These are phyloP conservation scores for Macrobrachium nipponense DNA, from an alignment of 1,140 invertebrate genomes.

Conservation along the genomic window DNA sequence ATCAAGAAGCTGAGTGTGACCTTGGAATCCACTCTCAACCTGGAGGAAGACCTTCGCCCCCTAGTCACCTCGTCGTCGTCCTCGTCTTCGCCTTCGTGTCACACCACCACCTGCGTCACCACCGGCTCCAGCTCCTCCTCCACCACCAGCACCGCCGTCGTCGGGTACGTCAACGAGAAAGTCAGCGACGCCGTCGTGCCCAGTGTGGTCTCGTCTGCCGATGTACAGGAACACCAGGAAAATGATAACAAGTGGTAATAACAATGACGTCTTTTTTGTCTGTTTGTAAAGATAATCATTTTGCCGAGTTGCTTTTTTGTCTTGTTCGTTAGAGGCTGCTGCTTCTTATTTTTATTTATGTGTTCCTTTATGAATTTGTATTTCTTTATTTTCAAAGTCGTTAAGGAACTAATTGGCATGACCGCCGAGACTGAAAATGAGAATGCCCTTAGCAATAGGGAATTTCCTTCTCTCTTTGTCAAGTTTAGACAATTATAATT, in stretches of 20 bases:
- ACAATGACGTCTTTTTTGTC: not conserved
- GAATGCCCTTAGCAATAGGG: no score
- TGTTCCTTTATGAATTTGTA: no score
- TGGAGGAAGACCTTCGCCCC: constrained; percentile 55
- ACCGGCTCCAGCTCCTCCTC: constrained; percentile 47
- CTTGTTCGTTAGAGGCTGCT: not conserved
- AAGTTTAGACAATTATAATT: no score
- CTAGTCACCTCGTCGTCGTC: constrained; percentile 51
- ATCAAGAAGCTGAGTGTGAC: constrained; percentile 83
- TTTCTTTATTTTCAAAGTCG: no score
- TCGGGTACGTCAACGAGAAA: constrained; percentile 69
- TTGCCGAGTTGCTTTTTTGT: not conserved
- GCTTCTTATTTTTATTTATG: no score
- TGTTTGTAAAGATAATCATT: not conserved
- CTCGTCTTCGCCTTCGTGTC: constrained; percentile 71
- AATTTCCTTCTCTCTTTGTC: no score
- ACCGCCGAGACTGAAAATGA: no score
- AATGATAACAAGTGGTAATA: constrained; percentile 72
- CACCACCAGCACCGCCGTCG: constrained; percentile 50
- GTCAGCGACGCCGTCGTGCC: constrained; percentile 68
- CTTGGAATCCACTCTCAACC: constrained; percentile 70
- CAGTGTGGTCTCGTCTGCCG: constrained; percentile 65
- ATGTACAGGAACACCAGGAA: constrained; percentile 72
- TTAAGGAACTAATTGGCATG: no score
- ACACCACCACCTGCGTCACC: constrained; percentile 67